Evolutionary conservation across 2,797 vertebrate genomes (phyloP).

Genomic region (Trematomus bernacchii): DNA sequence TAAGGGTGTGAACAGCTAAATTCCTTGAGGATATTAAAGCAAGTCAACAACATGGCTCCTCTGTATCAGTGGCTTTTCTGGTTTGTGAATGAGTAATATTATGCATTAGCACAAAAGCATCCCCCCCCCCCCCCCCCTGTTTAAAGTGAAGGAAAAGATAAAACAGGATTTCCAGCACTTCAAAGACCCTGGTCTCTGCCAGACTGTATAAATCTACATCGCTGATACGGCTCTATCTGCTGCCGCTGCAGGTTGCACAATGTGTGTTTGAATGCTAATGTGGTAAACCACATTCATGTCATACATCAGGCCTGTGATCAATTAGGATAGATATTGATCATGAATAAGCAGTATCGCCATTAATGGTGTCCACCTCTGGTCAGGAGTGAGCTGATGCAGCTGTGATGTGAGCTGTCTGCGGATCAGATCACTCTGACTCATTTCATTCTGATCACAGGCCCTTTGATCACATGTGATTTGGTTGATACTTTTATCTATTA

Average conservation of each 20-base stretch:
- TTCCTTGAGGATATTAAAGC: conserved; percentile 58
- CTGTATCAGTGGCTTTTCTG: conserved; percentile 38
- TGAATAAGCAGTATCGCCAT: conserved; percentile 43
- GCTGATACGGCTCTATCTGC: conserved; percentile 49
- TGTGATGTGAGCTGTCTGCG: conserved; percentile 41
- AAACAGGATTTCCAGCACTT: conserved; percentile 65
- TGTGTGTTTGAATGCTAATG: conserved; percentile 67
- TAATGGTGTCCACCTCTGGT: conserved; percentile 50
- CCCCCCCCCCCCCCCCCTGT: conserved; percentile 19
- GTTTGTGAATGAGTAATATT: conserved; percentile 40
- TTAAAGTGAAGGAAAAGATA: conserved; percentile 52
- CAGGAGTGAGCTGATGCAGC: conserved; percentile 50
- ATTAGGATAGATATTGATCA: conserved; percentile 64
- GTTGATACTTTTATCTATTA: conserved; percentile 37
- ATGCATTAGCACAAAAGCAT: conserved; percentile 55
- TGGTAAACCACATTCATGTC: conserved; percentile 60
- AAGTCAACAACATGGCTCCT: conserved; percentile 42
- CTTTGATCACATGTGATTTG: conserved; percentile 51
- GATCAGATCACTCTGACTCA: conserved; percentile 29
- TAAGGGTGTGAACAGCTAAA: conserved; percentile 4
- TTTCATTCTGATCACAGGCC: conserved; percentile 50
- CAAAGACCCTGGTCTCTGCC: conserved; percentile 58
- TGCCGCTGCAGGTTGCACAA: conserved; percentile 49
- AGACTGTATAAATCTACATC: conserved; percentile 66
- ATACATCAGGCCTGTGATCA: conserved; percentile 67